Conservation (phyloP, 2,113 vertebrate genomes). For the Mesitornis unicolor region DNA sequence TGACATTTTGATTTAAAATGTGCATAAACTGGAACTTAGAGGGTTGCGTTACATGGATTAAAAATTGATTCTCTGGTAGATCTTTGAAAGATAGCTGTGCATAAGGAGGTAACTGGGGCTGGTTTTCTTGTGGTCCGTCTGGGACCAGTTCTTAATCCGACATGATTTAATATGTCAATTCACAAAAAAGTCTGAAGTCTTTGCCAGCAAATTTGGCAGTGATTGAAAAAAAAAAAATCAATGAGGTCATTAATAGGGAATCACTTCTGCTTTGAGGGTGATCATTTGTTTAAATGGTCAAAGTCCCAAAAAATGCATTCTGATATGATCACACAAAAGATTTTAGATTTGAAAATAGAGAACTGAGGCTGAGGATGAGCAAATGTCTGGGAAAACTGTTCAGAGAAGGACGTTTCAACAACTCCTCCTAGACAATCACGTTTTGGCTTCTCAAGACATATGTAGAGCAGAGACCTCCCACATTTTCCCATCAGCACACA, state of each 20-base stretch:
- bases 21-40: not conserved
- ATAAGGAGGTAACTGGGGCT: not conserved
- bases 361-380: not conserved
- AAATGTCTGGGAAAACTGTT: not conserved
- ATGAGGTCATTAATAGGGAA: not conserved
- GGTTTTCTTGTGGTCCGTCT: not conserved
- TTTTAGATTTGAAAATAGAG: not conserved
- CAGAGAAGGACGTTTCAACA: not conserved
- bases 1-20: not conserved
- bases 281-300: not conserved
- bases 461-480: not conserved
- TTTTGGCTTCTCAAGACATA: not conserved
- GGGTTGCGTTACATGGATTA: not conserved
- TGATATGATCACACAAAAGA: not conserved
- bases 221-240: not conserved
- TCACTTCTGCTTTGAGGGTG: not conserved
- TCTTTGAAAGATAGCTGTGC: not conserved
- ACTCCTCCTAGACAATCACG: not conserved
- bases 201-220: not conserved
- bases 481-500: not conserved
- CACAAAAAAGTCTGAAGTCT: not conserved
- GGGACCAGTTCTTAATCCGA: not conserved
- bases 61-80: not conserved
- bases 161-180: not conserved
- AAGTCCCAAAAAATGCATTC: not conserved